Percentiles rank a stretch among this genome's conserved stretches.
phyloP scores from a whole-genome alignment of 2,888 invertebrate genomes.

The Rotaria magnacalcarata region DNA sequence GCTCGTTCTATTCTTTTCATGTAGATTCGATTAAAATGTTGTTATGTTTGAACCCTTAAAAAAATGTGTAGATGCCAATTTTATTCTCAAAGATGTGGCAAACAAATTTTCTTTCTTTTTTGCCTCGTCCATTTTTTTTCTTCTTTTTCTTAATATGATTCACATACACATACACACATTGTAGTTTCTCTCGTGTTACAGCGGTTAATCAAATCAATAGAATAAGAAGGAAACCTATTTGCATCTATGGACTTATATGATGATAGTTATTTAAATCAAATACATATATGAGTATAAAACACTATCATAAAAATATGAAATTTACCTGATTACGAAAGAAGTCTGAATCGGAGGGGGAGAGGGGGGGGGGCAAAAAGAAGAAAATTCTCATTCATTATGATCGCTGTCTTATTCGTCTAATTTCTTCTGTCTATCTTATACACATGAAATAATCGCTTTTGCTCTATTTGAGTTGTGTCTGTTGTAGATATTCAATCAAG shows the following conservation, averaged over 20 bases:
- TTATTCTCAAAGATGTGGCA: background rate
- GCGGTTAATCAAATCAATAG: background rate
- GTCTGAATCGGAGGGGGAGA: no score
- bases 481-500: conserved; percentile 18
- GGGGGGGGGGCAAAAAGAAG: no score
- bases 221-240: background rate
- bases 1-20: background rate
- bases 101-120: background rate
- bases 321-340: background rate
- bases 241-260: no score
- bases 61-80: conserved; percentile 1
- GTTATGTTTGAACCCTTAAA: background rate
- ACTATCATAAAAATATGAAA: no score
- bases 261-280: no score
- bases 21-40: conserved; percentile 13
- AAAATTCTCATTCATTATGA: background rate
- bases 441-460: background rate
- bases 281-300: no score
- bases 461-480: background rate
- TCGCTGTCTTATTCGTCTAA: background rate
- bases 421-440: background rate
- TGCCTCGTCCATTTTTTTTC: background rate
- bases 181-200: background rate
- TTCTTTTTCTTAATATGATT: background rate
- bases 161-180: background rate